Percentiles rank a stretch among this genome's conserved stretches.
These are phyloP conservation scores for Homarus gammarus DNA, from an alignment of 2,888 invertebrate species.

Conservation along the genomic window DNA sequence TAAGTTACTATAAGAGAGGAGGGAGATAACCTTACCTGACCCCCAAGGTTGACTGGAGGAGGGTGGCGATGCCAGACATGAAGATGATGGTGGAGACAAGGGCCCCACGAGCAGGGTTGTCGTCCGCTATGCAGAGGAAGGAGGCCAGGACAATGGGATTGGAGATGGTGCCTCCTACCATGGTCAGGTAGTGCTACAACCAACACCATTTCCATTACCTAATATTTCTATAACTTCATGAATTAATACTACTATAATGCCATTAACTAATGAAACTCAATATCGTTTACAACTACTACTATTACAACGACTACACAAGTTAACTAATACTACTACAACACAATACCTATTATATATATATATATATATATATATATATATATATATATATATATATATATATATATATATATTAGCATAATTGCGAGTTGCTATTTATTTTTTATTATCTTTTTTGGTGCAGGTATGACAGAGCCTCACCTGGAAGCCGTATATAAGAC, in stretches of 20 bases:
- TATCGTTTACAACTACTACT: too few species aligned
- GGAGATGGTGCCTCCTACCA: conserved; percentile 77
- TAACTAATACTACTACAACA: too few species aligned
- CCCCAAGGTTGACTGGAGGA: conserved; percentile 87
- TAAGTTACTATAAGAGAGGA: too few species aligned
- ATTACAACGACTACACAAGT: too few species aligned
- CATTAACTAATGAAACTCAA: too few species aligned
- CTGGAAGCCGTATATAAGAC: conserved; percentile 89
- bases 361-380: conserved; percentile 10
- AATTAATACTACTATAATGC: too few species aligned
- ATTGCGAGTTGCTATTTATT: background rate
- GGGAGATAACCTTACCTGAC: conserved; percentile 81
- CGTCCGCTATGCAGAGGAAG: conserved; percentile 80
- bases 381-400: conserved; percentile 24
- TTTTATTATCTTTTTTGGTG: background rate
- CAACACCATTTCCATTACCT: too few species aligned
- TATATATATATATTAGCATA: background rate
- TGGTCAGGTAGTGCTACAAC: conserved; percentile 77
- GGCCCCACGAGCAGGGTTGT: conserved; percentile 86
- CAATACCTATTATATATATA: too few species aligned
- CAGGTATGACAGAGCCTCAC: conserved; percentile 79
- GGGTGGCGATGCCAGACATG: conserved; percentile 87
- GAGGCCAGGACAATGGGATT: conserved; percentile 77
- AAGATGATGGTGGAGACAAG: conserved; percentile 91
- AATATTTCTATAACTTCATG: too few species aligned